Evolutionary conservation across 92 coral and sea anemone genomes (phyloP).

Genomic region (Micromussa lordhowensis): DNA sequence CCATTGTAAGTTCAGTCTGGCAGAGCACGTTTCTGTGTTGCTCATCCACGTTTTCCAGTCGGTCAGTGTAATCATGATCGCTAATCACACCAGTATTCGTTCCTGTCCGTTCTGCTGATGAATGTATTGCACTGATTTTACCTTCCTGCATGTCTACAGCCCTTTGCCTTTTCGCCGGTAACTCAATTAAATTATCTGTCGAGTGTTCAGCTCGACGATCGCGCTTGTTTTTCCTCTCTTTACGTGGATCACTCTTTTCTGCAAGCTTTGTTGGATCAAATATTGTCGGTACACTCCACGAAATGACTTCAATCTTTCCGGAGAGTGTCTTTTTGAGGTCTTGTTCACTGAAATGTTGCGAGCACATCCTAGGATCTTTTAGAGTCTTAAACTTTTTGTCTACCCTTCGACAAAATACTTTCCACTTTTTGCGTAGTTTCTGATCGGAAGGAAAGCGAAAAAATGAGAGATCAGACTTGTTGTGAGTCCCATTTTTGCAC

Average conservation of each 20-base stretch:
- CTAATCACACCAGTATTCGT: constrained; percentile 10
- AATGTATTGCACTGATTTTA: too few species aligned
- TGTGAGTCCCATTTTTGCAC: constrained; percentile 24
- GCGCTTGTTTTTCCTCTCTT: constrained; percentile 30
- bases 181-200: constrained; percentile 39
- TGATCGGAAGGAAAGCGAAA: constrained; percentile 21
- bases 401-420: constrained; percentile 33
- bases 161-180: constrained; percentile 25
- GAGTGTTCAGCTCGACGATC: constrained; percentile 38
- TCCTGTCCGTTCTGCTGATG: too few species aligned
- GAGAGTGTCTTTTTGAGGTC: constrained; percentile 27
- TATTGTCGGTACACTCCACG: constrained; percentile 14
- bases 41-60: constrained; percentile 21
- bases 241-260: constrained; percentile 26
- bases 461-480: constrained; percentile 11
- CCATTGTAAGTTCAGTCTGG: constrained; percentile 25
- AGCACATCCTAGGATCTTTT: constrained; percentile 28
- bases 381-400: constrained; percentile 35
- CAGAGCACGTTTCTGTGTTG: constrained; percentile 31
- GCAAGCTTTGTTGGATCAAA: constrained; percentile 26
- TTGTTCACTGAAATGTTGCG: constrained; percentile 11
- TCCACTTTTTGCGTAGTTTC: constrained; percentile 34
- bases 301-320: constrained; percentile 41
- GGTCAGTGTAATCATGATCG: constrained; percentile 34
- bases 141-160: constrained; percentile 35